Evolutionary conservation across 2,113 vertebrate genomes (phyloP), one percentile per base, ranked within the genome.

Genomic region (Larimichthys polyactis): DNA sequence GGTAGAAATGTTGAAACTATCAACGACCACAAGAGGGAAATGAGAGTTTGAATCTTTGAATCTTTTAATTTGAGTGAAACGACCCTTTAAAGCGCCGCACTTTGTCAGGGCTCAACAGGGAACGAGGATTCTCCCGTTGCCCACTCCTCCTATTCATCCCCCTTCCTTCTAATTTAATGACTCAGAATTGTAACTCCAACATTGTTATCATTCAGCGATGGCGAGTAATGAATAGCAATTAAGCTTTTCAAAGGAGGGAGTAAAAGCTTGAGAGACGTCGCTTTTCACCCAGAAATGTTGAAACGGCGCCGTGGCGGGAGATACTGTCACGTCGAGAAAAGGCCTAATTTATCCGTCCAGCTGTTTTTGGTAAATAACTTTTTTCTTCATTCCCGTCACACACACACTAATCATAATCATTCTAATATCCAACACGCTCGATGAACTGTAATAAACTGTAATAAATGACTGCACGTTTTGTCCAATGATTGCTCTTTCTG

Each of bases 191-290:
- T 93, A 90, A 87, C 86, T 91, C 90, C 90, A 85, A 87, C 92
- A 86, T 90, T 92, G 91, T 92, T 92, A 90, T 92, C 91, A 83
- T 89, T 90, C 88, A 84, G 92, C 92, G 91, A 87, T 89, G 85
- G 89, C 85, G 76, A 88, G 91, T 91, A 91, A 92, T 93, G 92
- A 92, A 91, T 86, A 89, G 91, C 91, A 93, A 93, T 92, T 93
- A 93, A 83, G 27, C 70, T 81, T 86, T 82, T 90, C 83, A 87
- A 91, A 91, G 88, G 89, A 86, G 83, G 83, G 86, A 81, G 89
- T 82, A 86, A 84, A 40, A 91, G 88, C 89, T 85, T 79, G 88
- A 90, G 84, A 89, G 86, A 90, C 78, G 73, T 68, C 46, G 88
- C 91, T 88, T 91, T 92, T 90, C 91, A 90, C 89, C 89, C 89